Percentiles rank a stretch among this genome's conserved stretches.
Conservation (phyloP, 2,888 invertebrate genomes). For the Spialia ferax region DNA sequence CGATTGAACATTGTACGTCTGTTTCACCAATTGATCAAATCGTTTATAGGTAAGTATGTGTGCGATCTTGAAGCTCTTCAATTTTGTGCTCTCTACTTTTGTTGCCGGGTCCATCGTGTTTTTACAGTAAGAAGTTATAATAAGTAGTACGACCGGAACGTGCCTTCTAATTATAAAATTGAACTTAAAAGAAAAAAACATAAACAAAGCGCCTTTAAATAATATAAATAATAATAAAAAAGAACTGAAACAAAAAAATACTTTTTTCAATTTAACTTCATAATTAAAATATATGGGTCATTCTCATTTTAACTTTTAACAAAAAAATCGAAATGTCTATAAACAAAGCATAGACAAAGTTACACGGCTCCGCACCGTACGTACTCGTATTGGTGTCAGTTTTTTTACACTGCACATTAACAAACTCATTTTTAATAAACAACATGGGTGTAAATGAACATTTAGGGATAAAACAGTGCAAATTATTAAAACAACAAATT, state of each 20-base stretch:
- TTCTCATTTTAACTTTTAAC: neutral
- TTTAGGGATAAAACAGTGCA: constrained; percentile 45
- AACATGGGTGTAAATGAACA: constrained; percentile 42
- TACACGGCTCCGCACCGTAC: constrained; percentile 48
- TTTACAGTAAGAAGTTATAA: constrained; percentile 40
- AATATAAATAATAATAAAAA: constrained; percentile 27
- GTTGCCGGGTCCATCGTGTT: constrained; percentile 50
- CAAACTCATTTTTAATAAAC: constrained; percentile 27
- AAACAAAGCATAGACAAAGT: constrained; percentile 9
- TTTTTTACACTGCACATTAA: neutral
- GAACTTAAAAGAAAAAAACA: constrained; percentile 13
- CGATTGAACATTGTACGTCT: constrained; percentile 31
- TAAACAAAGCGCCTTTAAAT: constrained; percentile 31
- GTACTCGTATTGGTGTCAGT: neutral
- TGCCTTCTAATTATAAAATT: constrained; percentile 45
- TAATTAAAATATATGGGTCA: neutral
- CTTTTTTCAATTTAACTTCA: neutral
- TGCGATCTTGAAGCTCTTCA: constrained; percentile 46
- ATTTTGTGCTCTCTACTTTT: constrained; percentile 48
- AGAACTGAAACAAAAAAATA: neutral
- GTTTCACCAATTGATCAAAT: constrained; percentile 41
- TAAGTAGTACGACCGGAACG: constrained; percentile 44
- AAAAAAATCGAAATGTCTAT: neutral
- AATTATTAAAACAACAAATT: constrained; percentile 42
- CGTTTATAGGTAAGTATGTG: constrained; percentile 33